Base-by-base conservation (phyloP, 2,113 vertebrate genomes). In the Scolopax mira region DNA sequence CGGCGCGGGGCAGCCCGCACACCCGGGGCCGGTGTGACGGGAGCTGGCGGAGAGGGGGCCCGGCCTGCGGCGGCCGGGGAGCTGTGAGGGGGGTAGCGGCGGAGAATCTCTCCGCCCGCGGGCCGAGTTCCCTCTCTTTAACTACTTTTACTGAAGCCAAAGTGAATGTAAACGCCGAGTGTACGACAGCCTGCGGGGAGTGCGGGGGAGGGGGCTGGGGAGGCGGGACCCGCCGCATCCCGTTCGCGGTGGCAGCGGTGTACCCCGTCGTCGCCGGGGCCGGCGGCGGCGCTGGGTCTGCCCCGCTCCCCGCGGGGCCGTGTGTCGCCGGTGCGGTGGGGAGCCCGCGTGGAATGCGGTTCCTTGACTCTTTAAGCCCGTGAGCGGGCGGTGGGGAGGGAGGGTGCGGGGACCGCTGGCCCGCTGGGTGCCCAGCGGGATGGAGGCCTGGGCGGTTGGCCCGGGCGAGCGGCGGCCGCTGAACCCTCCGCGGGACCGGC, bases 301-400 rank as follows among this genome's bases (percentile, higher is more conserved):
- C 39, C 1, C 52, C 1, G 7, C 60, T 22, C 0, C 1, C 0
- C 5, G 37, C 0, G 67, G 0, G 67, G 28, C 37, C 8, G n/a
- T 5, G 19, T 46, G 46, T 1, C 4, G 0, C 6, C 46, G 0
- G 5, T 1, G 11, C 1, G 27, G 46, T 12, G 23, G 58, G 35
- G 31, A 24, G 21, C 48, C 23, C 27, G 3, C 10, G 2, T 0
- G 8, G 8, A 2, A 2, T 12, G 12, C 1, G 25, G 25, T 24
- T 21, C 67, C 9, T 4, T 19, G 18, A 31, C 25, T 31, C 37
- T n/a, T 19, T 10, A 9, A 27, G 18, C 13, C 49, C 8, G 41
- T 12, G 2, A 28, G 52, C 2, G 55, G 23, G 21, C 5, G 77
- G 5, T 6, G 67, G 69, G 64, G 6, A 11, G 19, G 37, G 51